Evolutionary conservation across 2,113 vertebrate genomes (phyloP).

Genomic region (Falcunculus frontatus): DNA sequence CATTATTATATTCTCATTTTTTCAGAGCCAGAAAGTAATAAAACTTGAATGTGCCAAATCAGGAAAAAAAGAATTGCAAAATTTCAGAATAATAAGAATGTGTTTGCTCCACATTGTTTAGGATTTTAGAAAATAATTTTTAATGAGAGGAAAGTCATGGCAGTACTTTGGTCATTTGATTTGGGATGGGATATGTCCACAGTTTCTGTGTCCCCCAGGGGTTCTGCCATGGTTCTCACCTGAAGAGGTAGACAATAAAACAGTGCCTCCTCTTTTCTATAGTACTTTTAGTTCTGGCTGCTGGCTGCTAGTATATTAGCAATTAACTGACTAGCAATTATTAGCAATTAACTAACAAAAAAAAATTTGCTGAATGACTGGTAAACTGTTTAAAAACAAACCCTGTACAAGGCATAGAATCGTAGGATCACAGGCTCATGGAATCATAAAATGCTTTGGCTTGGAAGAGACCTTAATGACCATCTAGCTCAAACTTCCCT

Average conservation of each 20-base stretch:
- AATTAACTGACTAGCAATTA: not conserved
- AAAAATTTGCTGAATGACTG: not conserved
- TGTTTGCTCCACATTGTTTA: not conserved
- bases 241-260: not conserved
- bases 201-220: not conserved
- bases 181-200: rapidly evolving
- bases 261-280: rapidly evolving
- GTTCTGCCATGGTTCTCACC: not conserved
- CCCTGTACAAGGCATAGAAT: not conserved
- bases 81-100: not conserved
- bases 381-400: not conserved
- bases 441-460: not conserved
- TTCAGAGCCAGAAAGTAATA: not conserved
- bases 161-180: not conserved
- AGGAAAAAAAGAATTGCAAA: not conserved
- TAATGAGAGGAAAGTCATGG: not conserved
- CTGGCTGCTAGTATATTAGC: not conserved
- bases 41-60: not conserved
- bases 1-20: not conserved
- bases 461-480: not conserved
- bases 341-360: not conserved
- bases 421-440: not conserved
- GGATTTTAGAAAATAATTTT: not conserved
- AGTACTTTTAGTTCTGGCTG: not conserved
- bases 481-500: not conserved